Evolutionary conservation across 2,113 vertebrate genomes (phyloP), one percentile per base, ranked within the genome.

Genomic region (Tamias sibiricus): DNA sequence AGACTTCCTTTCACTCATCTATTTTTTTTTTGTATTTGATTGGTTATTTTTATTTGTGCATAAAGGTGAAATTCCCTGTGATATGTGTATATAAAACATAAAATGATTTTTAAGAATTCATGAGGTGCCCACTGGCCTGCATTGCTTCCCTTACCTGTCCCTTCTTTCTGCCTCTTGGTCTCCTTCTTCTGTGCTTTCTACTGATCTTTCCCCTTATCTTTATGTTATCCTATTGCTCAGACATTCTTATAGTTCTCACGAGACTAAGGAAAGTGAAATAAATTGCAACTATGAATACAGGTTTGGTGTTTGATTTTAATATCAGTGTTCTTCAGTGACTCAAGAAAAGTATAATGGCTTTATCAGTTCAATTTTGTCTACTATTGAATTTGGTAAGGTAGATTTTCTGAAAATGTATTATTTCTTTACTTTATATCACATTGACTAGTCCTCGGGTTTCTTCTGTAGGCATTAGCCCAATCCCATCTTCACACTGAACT

Each of bases 341-440:
- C 4, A 17, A 68, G 57, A 75, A 87, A 89, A 26, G 16, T 57
- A 92, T 90, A 72, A 59, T 52, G 68, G 35, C 24, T 87, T 93
- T 93, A 64, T 95, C 22, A 7, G 37, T 87, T 95, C 44, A 68
- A 3, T 87, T 92, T 85, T 96, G 72, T 72, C 54, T 49, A n/a
- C 40, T 72, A 71, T 30, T 87, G 40, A 94, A 44, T 84, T 90
- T 95, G 72, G 89, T 76, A 37, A 84, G 72, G 59, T 32, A 8
- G 44, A 68, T 89, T 0, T 83, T 92, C 14, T 81, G 32, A 80
- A 84, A 74, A 76, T 74, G 32, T 57, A 42, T 79, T 30, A 26
- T 87, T 91, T 93, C 30, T 89, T 92, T 83, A 35, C 28, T 89
- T 92, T 83, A 35, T 30, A 47, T 76, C 49, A 74, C 16, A 80